These are phyloP conservation scores for Malurus cyaneus DNA, from an alignment of 2,113 vertebrate species.

Conservation along the genomic window DNA sequence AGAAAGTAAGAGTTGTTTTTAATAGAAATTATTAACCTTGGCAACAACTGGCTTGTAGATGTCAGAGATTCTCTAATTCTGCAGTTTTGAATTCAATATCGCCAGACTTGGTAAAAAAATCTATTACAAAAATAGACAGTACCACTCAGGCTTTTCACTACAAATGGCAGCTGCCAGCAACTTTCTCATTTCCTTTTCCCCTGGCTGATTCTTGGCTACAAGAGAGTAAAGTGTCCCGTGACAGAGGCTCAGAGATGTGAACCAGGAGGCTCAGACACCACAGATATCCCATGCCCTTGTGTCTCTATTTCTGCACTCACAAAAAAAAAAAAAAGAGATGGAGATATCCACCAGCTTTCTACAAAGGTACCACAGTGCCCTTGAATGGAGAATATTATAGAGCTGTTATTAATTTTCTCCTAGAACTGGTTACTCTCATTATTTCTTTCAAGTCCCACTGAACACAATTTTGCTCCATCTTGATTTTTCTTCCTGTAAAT, in stretches of 20 bases:
- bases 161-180: neutral
- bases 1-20: neutral
- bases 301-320: neutral
- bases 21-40: neutral
- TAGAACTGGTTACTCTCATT: neutral
- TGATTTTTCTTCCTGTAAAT: neutral
- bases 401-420: neutral
- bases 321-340: neutral
- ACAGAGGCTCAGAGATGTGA: neutral
- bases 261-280: neutral
- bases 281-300: neutral
- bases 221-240: neutral
- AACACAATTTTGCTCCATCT: neutral
- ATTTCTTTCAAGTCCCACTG: neutral
- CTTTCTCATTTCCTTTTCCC: neutral
- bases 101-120: neutral
- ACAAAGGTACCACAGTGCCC: neutral
- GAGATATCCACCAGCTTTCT: neutral
- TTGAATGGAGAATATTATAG: neutral
- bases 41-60: neutral
- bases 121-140: neutral
- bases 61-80: neutral
- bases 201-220: neutral
- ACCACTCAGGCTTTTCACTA: neutral
- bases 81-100: neutral